Percentiles rank a stretch among this genome's conserved stretches.
These are phyloP conservation scores for Ardeotis arabs DNA, from an alignment of 2,113 vertebrate species.

Conservation along the genomic window DNA sequence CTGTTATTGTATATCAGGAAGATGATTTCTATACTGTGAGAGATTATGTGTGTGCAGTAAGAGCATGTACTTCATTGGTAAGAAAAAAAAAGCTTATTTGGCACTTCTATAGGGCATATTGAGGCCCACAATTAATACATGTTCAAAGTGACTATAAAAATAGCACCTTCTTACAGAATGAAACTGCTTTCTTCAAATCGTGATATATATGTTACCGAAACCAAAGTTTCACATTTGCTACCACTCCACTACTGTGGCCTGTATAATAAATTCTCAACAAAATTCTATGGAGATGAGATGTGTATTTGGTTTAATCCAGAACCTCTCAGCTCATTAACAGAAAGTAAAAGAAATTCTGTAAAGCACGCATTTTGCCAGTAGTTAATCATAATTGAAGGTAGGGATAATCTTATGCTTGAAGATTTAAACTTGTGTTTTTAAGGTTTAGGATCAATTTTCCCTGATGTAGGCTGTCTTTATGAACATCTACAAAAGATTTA, in stretches of 20 bases:
- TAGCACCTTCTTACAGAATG: background rate
- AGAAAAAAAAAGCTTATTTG: background rate
- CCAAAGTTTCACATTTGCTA: background rate
- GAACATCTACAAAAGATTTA: background rate
- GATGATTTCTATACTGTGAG: background rate
- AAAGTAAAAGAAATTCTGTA: background rate
- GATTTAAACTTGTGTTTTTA: background rate
- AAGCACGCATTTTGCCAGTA: background rate
- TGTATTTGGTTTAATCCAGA: background rate
- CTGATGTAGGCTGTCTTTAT: background rate
- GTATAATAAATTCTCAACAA: background rate
- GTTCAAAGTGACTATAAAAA: background rate
- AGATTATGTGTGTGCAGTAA: background rate
- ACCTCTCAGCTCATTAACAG: background rate
- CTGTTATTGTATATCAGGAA: background rate
- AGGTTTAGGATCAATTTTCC: background rate
- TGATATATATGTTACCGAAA: background rate
- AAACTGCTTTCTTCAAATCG: background rate
- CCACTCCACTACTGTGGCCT: background rate
- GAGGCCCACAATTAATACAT: background rate
- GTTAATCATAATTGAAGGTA: background rate
- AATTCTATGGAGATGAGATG: background rate
- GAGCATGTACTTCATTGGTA: background rate
- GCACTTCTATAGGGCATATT: background rate
- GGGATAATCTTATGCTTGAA: background rate